These are phyloP conservation scores for Timema cristinae DNA, from an alignment of 2,888 invertebrate genomes.

Conservation along the genomic window DNA sequence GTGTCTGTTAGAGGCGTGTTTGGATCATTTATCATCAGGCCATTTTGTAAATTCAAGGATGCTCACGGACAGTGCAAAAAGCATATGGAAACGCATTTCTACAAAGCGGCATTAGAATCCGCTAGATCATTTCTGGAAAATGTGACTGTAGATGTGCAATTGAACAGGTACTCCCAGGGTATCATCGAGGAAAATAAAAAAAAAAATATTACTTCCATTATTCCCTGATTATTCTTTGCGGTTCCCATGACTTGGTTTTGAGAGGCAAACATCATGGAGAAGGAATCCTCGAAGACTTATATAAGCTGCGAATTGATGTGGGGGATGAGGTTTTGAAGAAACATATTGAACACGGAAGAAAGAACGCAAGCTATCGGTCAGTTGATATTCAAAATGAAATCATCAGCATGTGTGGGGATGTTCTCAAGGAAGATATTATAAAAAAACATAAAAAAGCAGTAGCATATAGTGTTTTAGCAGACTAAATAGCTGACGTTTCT, in stretches of 20 bases:
- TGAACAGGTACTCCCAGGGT: constrained; percentile 27
- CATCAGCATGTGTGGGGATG: constrained; percentile 35
- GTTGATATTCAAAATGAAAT: constrained; percentile 40
- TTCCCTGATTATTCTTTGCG: constrained; percentile 24
- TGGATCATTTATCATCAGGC: constrained; percentile 36
- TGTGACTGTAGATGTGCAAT: constrained; percentile 32
- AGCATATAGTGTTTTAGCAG: constrained; percentile 34
- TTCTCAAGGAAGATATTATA: constrained; percentile 29
- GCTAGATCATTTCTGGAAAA: constrained; percentile 36
- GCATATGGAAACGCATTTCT: constrained; percentile 34
- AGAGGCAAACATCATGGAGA: constrained; percentile 29
- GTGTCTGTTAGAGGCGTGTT: constrained; percentile 33
- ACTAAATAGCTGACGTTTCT: constrained; percentile 36
- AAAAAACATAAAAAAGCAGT: constrained; percentile 29
- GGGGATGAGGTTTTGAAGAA: constrained; percentile 36
- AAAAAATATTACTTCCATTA: constrained; percentile 33
- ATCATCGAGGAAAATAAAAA: constrained; percentile 30
- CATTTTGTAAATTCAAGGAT: constrained; percentile 36
- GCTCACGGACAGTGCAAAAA: constrained; percentile 35
- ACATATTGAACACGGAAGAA: constrained; percentile 35
- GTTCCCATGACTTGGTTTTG: constrained; percentile 17
- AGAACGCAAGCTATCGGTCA: constrained; percentile 38
- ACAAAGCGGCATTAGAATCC: constrained; percentile 35
- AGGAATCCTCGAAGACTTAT: constrained; percentile 34
- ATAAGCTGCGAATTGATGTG: constrained; percentile 35